phyloP scores from a whole-genome alignment of 2,797 vertebrate species.

The Enteromius fasciolatus region DNA sequence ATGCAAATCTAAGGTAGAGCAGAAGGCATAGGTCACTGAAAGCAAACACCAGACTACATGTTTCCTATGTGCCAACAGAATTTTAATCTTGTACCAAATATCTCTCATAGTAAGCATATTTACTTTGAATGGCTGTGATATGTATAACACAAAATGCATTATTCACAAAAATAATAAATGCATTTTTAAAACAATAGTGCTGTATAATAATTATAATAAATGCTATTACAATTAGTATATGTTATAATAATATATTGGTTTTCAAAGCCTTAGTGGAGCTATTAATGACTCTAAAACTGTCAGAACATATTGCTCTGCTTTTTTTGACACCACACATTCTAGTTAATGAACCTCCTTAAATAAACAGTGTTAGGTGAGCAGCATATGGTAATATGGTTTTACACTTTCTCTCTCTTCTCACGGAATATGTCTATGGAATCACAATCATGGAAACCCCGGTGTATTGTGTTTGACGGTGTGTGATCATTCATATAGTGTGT shows the following conservation, averaged over 20 bases:
- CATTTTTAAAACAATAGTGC: not conserved
- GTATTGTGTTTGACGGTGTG: not conserved
- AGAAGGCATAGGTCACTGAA: constrained; percentile 9
- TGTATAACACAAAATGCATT: not conserved
- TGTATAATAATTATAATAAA: not conserved
- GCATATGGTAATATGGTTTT: constrained; percentile 23
- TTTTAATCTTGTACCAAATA: not conserved
- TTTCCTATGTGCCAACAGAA: not conserved
- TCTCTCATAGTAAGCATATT: not conserved
- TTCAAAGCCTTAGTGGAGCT: not conserved
- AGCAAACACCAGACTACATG: not conserved
- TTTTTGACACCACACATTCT: constrained; percentile 3
- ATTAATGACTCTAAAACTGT: constrained; percentile 1
- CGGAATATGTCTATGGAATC: not conserved
- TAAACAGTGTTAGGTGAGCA: constrained; percentile 44
- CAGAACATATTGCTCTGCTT: not conserved
- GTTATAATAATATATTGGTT: too few species aligned
- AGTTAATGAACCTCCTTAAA: constrained; percentile 45
- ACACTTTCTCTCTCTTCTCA: constrained; percentile 15
- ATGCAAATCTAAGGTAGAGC: constrained; percentile 14
- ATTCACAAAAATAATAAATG: not conserved
- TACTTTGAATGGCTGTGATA: not conserved
- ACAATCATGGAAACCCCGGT: constrained; percentile 1
- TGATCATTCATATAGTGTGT: not conserved
- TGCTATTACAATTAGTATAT: too few species aligned